phyloP scores from a whole-genome alignment of 2,797 vertebrate genomes.

The Halcyon smyrnensis region DNA sequence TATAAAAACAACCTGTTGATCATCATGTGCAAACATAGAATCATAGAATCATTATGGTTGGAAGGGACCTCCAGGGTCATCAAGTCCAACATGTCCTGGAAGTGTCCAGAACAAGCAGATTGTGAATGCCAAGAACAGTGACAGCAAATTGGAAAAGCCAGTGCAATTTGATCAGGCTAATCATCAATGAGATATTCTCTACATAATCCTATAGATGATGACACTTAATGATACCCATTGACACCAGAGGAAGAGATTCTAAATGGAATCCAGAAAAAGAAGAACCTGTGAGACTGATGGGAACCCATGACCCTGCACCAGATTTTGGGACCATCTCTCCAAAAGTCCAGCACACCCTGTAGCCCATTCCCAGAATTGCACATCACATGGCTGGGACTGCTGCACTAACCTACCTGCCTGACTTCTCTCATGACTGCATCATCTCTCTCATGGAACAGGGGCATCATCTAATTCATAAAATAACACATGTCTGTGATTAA shows the following conservation, averaged over 20 bases:
- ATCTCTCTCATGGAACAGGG: neutral
- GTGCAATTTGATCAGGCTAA: neutral
- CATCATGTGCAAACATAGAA: neutral
- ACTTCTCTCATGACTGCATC: neutral
- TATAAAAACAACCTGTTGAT: neutral
- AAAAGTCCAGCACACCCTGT: neutral
- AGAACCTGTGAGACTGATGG: neutral
- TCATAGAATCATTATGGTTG: no score
- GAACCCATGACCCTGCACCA: neutral
- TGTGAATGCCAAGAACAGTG: neutral
- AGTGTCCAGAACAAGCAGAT: neutral
- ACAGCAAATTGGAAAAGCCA: neutral
- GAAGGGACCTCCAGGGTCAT: no score
- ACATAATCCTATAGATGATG: neutral
- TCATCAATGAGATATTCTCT: neutral
- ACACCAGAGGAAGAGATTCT: neutral
- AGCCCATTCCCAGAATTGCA: neutral
- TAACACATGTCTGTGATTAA: neutral
- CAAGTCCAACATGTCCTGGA: neutral
- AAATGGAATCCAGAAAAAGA: neutral
- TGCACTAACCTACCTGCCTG: neutral
- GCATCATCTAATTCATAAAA: neutral
- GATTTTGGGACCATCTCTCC: neutral
- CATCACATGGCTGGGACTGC: neutral
- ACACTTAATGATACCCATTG: neutral